phyloP scores from a whole-genome alignment of 2,888 invertebrate genomes.

The Drosophila nr. fundita region DNA sequence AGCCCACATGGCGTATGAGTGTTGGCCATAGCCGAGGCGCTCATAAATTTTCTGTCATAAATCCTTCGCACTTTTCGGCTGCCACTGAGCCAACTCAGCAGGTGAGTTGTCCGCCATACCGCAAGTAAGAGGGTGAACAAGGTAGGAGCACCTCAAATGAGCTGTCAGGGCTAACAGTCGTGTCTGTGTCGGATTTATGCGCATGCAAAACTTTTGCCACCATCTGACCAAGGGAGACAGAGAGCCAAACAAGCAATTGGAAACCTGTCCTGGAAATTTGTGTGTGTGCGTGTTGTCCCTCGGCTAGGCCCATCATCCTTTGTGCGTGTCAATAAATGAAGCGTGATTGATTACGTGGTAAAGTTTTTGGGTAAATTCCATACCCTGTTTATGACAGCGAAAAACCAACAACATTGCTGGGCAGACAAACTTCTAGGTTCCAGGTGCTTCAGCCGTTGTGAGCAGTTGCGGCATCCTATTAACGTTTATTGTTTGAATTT shows the following conservation, averaged over 20 bases:
- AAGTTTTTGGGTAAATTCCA: slow-evolving; percentile 69
- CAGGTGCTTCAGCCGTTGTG: slow-evolving; percentile 56
- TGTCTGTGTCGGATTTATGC: slow-evolving; percentile 56
- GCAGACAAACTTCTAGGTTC: slow-evolving; percentile 33
- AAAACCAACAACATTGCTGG: slow-evolving; percentile 17
- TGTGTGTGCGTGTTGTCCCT: slow-evolving; percentile 18
- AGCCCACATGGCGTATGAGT: slow-evolving; percentile 59
- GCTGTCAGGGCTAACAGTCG: slow-evolving; percentile 55
- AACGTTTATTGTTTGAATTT: slow-evolving; percentile 74
- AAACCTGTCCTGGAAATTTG: slow-evolving; percentile 4
- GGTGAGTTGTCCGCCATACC: slow-evolving; percentile 15
- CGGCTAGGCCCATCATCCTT: slow-evolving; percentile 60
- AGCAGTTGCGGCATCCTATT: slow-evolving; percentile 41
- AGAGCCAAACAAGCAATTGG: slow-evolving; percentile 22
- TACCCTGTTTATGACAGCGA: slow-evolving; percentile 63
- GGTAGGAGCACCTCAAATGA: slow-evolving; percentile 59
- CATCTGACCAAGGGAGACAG: slow-evolving; percentile 29
- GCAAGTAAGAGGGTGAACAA: background rate
- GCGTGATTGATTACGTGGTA: slow-evolving; percentile 78
- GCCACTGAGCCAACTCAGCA: slow-evolving; percentile 16
- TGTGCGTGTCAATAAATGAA: slow-evolving; percentile 79
- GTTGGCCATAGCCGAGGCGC: slow-evolving; percentile 35
- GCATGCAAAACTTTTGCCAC: slow-evolving; percentile 66
- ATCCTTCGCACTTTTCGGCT: slow-evolving; percentile 51
- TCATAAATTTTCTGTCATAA: slow-evolving; percentile 66